Evolutionary conservation across 2,797 vertebrate species (phyloP), one percentile per base, ranked within the genome.

Genomic region (Sebastiscus tertius): DNA sequence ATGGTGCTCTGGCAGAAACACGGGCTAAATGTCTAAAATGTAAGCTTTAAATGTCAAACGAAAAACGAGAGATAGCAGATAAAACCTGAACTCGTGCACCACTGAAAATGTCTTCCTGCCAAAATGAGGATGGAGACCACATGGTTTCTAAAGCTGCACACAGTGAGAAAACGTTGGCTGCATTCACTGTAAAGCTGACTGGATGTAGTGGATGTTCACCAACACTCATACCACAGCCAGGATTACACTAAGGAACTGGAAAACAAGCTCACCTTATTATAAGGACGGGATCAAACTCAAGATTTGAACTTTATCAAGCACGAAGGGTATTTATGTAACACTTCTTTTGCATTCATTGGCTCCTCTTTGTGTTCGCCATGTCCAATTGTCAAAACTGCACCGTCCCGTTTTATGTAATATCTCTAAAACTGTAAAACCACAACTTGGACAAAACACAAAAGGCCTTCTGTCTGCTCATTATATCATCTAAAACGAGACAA

Each of bases 81-180:
- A 18, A 60, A 86, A 24, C 2, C 58, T 58, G 66, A 70, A 65
- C 20, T 54, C 10, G 4, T 29, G 39, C 66, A 49, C 62, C 68
- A 16, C 42, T 24, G 20, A 66, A 78, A 12, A 0, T 0, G 5
- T 6, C 12, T 29, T 24, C 46, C 67, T 85, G 88, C 81, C 88
- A 91, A 75, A 42, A 81, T 76, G 4, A 29, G 18, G 75, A 85
- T 55, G 31, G 63, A 83, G 46, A 82, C 72, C 87, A 87, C 69
- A 75, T 91, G 90, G 73, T 78, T 82, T 59, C 34, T 31, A 29
- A 67, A 65, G 64, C 81, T 72, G 79, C 68, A 66, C 11, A 24
- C 9, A 39, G 22, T 16, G 22, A n/a, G 12, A 14, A 56, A 8
- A 29, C 27, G 18, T n/a, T 39, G 33, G 56, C 66, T 75, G 31